These are phyloP conservation scores for Spermophilus dauricus DNA, from an alignment of 2,113 vertebrate genomes.

Conservation along the genomic window DNA sequence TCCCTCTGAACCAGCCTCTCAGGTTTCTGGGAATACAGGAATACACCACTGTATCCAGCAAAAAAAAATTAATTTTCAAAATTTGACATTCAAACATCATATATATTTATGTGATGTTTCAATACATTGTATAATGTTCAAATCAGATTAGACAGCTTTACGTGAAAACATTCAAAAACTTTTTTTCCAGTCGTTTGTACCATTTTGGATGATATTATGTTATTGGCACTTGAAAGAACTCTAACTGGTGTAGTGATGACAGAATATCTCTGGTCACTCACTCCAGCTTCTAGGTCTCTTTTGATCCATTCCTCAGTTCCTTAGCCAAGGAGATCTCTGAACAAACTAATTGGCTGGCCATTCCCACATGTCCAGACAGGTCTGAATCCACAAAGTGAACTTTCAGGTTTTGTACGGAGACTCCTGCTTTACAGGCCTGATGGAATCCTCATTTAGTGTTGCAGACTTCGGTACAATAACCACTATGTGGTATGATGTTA, in stretches of 20 bases:
- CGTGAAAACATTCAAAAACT: not conserved
- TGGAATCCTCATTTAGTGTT: not conserved
- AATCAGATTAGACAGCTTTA: not conserved
- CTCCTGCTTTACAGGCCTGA: not conserved
- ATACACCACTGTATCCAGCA: no score
- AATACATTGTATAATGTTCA: not conserved
- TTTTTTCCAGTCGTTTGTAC: not conserved
- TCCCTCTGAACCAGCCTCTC: no score
- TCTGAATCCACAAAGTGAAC: not conserved
- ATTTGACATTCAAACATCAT: not conserved
- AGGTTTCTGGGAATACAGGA: no score
- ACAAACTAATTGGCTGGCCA: not conserved
- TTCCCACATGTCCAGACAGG: not conserved
- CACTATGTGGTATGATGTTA: not conserved
- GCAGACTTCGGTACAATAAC: not conserved
- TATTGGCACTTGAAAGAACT: conserved; percentile 5
- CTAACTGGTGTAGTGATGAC: not conserved
- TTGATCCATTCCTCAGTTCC: not conserved
- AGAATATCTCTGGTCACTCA: not conserved
- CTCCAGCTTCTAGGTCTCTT: not conserved
- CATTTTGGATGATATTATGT: not conserved
- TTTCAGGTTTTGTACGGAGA: not conserved
- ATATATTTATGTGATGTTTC: not conserved
- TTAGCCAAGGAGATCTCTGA: not conserved
- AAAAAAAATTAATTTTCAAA: not conserved